Evolutionary conservation across 2,113 vertebrate species (phyloP).

Genomic region (Mixornis gularis): DNA sequence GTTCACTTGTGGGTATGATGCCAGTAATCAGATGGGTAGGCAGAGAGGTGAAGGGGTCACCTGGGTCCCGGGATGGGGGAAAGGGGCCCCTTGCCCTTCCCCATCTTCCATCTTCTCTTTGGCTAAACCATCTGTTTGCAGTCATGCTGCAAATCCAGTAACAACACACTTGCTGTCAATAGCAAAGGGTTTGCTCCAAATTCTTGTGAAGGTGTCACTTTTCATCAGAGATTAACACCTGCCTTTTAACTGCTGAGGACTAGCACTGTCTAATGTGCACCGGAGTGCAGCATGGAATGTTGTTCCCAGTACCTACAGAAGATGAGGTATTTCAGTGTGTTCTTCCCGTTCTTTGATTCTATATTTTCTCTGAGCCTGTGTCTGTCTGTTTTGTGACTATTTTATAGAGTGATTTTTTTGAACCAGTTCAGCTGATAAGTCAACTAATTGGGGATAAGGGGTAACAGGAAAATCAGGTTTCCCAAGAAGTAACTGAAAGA

Average conservation of each 20-base stretch:
- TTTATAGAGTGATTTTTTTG: background rate
- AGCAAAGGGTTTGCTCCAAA: background rate
- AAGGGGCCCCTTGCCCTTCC: background rate
- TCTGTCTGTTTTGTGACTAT: background rate
- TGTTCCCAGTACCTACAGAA: background rate
- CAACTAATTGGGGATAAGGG: background rate
- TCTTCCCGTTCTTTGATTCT: background rate
- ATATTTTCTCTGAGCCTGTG: background rate
- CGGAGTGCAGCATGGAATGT: accelerated
- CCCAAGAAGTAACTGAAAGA: background rate
- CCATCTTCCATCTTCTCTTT: background rate
- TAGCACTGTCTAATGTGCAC: background rate
- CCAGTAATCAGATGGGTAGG: background rate
- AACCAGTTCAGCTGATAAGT: background rate
- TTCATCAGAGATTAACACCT: background rate
- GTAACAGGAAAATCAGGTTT: background rate
- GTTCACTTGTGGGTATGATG: background rate
- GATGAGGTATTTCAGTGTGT: background rate
- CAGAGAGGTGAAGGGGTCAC: accelerated
- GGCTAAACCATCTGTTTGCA: background rate
- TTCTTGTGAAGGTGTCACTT: background rate
- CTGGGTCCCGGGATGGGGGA: accelerated
- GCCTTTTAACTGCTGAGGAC: background rate
- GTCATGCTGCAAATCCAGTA: background rate
- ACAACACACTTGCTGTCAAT: accelerated